These are phyloP conservation scores for Coenonympha glycerion DNA, from an alignment of 2,888 invertebrate genomes.

Conservation along the genomic window DNA sequence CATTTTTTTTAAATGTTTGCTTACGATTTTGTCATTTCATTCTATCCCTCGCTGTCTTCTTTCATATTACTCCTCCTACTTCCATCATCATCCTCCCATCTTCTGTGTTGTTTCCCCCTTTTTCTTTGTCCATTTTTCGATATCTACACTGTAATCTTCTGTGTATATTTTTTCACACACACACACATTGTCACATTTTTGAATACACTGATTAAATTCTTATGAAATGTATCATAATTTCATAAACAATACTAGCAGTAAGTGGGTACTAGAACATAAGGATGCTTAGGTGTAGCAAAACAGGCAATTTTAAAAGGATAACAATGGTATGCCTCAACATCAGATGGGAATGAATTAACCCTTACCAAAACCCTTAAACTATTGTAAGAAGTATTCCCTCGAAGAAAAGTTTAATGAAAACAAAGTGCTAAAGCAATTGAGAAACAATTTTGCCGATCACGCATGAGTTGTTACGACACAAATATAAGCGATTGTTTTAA, in stretches of 20 bases:
- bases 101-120: too few species aligned
- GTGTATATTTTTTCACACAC: too few species aligned
- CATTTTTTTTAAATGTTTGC: too few species aligned
- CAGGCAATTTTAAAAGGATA: slow-evolving; percentile 12
- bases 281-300: background rate
- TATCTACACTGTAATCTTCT: too few species aligned
- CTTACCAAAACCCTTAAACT: slow-evolving; percentile 27
- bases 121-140: too few species aligned
- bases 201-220: background rate
- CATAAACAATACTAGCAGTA: background rate
- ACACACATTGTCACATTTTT: background rate
- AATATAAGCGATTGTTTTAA: slow-evolving; percentile 74
- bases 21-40: too few species aligned
- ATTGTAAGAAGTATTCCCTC: slow-evolving; percentile 34
- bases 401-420: slow-evolving; percentile 67
- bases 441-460: slow-evolving; percentile 72
- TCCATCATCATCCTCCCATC: too few species aligned
- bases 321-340: slow-evolving; percentile 19
- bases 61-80: too few species aligned
- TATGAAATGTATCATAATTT: background rate
- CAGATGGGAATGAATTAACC: slow-evolving; percentile 24
- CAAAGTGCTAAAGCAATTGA: slow-evolving; percentile 71
- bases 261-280: background rate
- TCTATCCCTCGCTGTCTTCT: too few species aligned
- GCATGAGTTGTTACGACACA: slow-evolving; percentile 69